These are phyloP conservation scores for Saccostrea cuccullata DNA, from an alignment of 1,140 invertebrate genomes.

Conservation along the genomic window DNA sequence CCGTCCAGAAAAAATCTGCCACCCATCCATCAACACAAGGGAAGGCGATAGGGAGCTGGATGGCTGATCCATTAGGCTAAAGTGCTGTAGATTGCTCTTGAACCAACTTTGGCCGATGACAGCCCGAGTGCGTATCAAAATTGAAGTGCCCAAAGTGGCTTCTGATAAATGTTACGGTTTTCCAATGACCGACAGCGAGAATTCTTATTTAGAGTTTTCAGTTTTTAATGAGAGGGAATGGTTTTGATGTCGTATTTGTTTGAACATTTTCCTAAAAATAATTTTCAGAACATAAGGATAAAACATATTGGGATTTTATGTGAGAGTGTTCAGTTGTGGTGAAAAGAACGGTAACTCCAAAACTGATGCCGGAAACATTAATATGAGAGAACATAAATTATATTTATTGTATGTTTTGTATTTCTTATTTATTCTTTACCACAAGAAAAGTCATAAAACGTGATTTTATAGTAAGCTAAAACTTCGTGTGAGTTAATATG, in stretches of 20 bases:
- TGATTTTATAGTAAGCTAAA: no score
- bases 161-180: constrained; percentile 24
- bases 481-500: no score
- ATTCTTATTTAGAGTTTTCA: not conserved
- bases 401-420: no score
- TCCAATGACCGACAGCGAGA: not conserved
- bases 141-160: not conserved
- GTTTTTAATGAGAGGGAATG: no score
- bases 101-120: constrained; percentile 28
- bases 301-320: no score
- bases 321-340: not conserved
- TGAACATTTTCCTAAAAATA: no score
- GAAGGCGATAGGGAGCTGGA: not conserved
- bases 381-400: no score
- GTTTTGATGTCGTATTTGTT: no score
- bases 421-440: no score
- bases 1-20: constrained; percentile 36
- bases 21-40: constrained; percentile 17
- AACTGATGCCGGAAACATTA: not conserved
- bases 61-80: constrained; percentile 25
- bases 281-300: no score
- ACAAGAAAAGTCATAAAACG: no score
- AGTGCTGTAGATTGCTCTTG: constrained; percentile 15
- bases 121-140: constrained; percentile 31
- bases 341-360: constrained; percentile 8